Percentiles rank a stretch among this genome's conserved stretches.
Conservation (phyloP, 53 echinoderm and acorn worm genomes). For the Actinopyga echinites region DNA sequence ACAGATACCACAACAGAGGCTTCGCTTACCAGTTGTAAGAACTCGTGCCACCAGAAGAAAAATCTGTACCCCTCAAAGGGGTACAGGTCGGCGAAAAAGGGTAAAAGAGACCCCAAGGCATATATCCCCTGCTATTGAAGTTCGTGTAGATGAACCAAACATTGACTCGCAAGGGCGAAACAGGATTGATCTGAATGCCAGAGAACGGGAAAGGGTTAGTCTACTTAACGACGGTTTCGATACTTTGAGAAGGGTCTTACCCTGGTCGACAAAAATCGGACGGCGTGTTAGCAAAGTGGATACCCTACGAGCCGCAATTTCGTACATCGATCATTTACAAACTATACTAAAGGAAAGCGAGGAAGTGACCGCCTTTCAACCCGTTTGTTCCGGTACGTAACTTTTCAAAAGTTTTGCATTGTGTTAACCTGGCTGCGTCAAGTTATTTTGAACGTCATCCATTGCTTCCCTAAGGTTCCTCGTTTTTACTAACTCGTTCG, state of each 20-base stretch:
- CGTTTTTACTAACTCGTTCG: too few species aligned
- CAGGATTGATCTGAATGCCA: constrained; percentile 77
- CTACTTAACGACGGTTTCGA: constrained; percentile 89
- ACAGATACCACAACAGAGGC: not conserved
- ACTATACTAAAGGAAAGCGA: constrained; percentile 43
- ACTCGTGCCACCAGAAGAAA: not conserved
- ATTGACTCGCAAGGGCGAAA: constrained; percentile 51
- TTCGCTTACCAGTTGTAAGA: not conserved
- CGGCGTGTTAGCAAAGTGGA: constrained; percentile 91
- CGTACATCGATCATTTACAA: constrained; percentile 81
- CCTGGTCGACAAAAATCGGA: constrained; percentile 79
- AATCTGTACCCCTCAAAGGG: not conserved
- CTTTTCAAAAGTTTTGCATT: too few species aligned
- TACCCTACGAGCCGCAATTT: constrained; percentile 84
- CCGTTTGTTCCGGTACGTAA: constrained; percentile 34
- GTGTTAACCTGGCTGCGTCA: too few species aligned
- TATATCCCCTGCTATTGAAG: too few species aligned
- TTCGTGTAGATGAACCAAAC: not conserved
- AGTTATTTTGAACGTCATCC: too few species aligned
- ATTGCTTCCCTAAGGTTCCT: too few species aligned
- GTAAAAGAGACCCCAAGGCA: not conserved
- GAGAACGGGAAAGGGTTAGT: constrained; percentile 87
- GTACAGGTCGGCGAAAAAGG: not conserved
- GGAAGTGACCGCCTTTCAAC: not conserved
- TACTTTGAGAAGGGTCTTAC: constrained; percentile 70